A percentile compares a stretch with the other conserved stretches of the same genome.
These are phyloP conservation scores for Chloromyia formosa DNA, from an alignment of 2,888 invertebrate genomes.

Conservation along the genomic window DNA sequence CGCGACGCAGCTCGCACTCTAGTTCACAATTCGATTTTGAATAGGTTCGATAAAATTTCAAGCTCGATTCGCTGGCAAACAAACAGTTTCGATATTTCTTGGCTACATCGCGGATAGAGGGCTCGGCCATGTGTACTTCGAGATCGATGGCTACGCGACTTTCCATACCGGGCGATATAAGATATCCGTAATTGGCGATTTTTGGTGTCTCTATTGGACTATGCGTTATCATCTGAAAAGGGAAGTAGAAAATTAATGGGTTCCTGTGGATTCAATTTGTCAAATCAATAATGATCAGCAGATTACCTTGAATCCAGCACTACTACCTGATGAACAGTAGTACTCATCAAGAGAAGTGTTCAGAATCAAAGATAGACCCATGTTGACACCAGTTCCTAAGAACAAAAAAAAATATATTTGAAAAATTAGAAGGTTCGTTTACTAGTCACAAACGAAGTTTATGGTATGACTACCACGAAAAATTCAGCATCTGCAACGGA, in stretches of 20 bases:
- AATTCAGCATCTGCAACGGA: neutral
- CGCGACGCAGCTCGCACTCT: conserved; percentile 79
- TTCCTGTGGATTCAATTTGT: neutral
- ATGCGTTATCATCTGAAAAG: conserved; percentile 74
- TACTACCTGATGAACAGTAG: conserved; percentile 81
- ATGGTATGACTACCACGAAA: neutral
- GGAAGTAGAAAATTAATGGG: neutral
- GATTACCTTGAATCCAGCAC: conserved; percentile 60
- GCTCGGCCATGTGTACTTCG: conserved; percentile 63
- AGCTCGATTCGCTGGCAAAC: conserved; percentile 74
- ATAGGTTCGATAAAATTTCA: conserved; percentile 75
- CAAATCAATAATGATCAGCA: too few relatives aligned
- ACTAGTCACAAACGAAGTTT: neutral
- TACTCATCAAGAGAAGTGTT: conserved; percentile 79
- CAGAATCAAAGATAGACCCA: conserved; percentile 76
- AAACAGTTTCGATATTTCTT: conserved; percentile 69
- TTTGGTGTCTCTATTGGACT: conserved; percentile 85
- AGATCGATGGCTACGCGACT: conserved; percentile 76
- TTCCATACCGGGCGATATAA: conserved; percentile 77
- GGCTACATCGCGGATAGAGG: conserved; percentile 52
- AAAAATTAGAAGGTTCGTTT: neutral
- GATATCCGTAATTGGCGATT: conserved; percentile 77
- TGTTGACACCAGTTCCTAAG: conserved; percentile 74
- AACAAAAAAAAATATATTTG: neutral
- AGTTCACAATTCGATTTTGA: conserved; percentile 80